A percentile compares a stretch with the other conserved stretches of the same genome.
Conservation (phyloP, 35 echinoderm and acorn worm species). For the Nesometra sesokonis region DNA sequence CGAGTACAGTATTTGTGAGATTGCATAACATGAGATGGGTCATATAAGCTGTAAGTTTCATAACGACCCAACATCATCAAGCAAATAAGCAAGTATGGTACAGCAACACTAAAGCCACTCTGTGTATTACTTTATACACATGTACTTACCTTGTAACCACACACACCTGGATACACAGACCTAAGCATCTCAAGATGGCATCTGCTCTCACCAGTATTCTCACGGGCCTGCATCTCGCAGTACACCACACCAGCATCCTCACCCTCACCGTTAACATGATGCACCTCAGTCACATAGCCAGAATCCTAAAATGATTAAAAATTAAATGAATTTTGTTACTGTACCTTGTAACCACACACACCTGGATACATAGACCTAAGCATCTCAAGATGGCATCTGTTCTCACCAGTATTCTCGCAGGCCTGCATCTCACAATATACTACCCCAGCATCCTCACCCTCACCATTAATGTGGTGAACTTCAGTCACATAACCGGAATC, state of each 20-base stretch:
- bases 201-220: constrained; percentile 80
- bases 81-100: no score
- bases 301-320: constrained; percentile 52
- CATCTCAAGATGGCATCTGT: constrained; percentile 69
- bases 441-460: constrained; percentile 87
- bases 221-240: constrained; percentile 96
- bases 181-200: constrained; percentile 81
- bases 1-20: no score
- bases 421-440: constrained; percentile 99
- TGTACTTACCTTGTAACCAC: constrained; percentile 82
- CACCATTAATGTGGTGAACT: constrained; percentile 91
- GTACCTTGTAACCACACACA: constrained; percentile 96
- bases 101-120: no score
- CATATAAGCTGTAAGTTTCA: no score
- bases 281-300: constrained; percentile 86
- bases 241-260: constrained; percentile 95
- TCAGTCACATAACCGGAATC: constrained; percentile 92
- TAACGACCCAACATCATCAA: no score
- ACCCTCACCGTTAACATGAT: constrained; percentile 89
- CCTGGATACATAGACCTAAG: constrained; percentile 93
- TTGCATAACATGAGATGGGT: no score
- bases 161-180: constrained; percentile 85
- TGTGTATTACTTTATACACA: no score
- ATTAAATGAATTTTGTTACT: no score
- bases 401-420: constrained; percentile 83